Evolutionary conservation across 2,888 invertebrate genomes (phyloP).

Genomic region (Sinopyrophorus schimmeli): DNA sequence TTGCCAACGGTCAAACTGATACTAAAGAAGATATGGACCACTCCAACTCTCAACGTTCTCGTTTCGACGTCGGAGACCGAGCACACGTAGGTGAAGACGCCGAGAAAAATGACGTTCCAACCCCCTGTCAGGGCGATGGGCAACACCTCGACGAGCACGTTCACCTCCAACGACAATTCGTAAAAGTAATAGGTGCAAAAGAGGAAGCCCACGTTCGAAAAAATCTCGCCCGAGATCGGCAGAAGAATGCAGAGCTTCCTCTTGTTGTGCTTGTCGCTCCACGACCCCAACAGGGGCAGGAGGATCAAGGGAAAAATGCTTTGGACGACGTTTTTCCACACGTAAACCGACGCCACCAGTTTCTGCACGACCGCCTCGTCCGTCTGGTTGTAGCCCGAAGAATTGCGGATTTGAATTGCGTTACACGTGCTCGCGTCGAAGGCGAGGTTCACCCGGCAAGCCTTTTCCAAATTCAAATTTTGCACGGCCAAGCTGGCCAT

Average conservation of each 20-base stretch:
- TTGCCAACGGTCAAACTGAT: constrained; percentile 58
- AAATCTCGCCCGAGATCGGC: constrained; percentile 60
- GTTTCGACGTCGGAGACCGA: constrained; percentile 60
- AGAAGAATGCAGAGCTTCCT: constrained; percentile 62
- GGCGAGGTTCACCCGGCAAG: constrained; percentile 75
- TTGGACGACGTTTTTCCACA: constrained; percentile 60
- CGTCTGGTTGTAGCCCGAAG: constrained; percentile 64
- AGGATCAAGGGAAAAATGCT: constrained; percentile 61
- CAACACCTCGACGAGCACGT: constrained; percentile 59
- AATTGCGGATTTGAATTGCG: constrained; percentile 70
- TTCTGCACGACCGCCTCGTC: constrained; percentile 53
- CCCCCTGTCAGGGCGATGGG: constrained; percentile 61
- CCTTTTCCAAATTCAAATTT: constrained; percentile 81
- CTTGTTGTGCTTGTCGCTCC: constrained; percentile 63
- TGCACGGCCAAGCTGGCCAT: constrained; percentile 73
- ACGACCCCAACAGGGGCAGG: constrained; percentile 63
- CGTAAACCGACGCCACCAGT: constrained; percentile 53
- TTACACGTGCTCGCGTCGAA: constrained; percentile 72
- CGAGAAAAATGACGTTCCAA: constrained; percentile 61
- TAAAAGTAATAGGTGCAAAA: constrained; percentile 60
- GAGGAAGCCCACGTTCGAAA: constrained; percentile 58
- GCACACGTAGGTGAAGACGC: constrained; percentile 64
- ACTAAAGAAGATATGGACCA: constrained; percentile 60
- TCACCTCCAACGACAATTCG: constrained; percentile 59
- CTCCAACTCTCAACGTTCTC: constrained; percentile 64